These are phyloP conservation scores for Centropyge bicolor DNA, from an alignment of 2,797 vertebrate species.

Conservation along the genomic window DNA sequence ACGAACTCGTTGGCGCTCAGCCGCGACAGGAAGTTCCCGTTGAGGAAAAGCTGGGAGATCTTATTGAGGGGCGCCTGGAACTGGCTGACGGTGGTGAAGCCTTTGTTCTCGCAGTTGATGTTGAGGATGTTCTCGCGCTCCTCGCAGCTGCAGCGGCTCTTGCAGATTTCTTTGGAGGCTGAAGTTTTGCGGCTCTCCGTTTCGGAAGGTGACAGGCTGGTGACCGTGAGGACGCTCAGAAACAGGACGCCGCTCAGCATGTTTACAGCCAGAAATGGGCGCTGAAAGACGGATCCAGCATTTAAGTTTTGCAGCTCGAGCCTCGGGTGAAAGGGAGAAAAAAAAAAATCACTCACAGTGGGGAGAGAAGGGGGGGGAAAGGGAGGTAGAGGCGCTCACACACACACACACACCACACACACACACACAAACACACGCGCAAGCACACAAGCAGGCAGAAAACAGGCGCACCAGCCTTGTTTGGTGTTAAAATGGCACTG, in stretches of 20 bases:
- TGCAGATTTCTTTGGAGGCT: constrained; percentile 95
- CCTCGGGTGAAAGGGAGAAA: constrained; percentile 23
- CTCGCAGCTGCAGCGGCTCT: constrained; percentile 94
- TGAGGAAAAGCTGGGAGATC: constrained; percentile 96
- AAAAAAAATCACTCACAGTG: constrained; percentile 9
- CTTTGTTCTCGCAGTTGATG: constrained; percentile 99
- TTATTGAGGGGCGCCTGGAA: constrained; percentile 94
- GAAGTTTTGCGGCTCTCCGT: constrained; percentile 96
- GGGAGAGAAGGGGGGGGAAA: not conserved
- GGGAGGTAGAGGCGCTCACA: constrained; percentile 40
- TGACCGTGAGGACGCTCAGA: constrained; percentile 94
- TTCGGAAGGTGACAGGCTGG: constrained; percentile 89
- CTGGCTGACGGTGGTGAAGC: constrained; percentile 93
- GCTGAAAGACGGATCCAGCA: constrained; percentile 78
- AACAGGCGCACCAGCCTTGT: constrained; percentile 44
- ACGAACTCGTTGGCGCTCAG: constrained; percentile 95
- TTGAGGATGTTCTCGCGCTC: constrained; percentile 96
- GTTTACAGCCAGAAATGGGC: constrained; percentile 85
- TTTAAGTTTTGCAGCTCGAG: constrained; percentile 69
- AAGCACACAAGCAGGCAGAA: constrained; percentile 29
- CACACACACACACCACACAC: constrained; percentile 27
- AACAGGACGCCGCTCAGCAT: constrained; percentile 97
- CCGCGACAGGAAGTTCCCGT: constrained; percentile 94
- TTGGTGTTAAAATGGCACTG: constrained; percentile 60
- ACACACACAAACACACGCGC: constrained; percentile 15